Percentiles rank a stretch among this genome's conserved stretches.
Evolutionary conservation across 2,797 vertebrate species (phyloP).

Genomic region (Yasuhikotakia modesta): DNA sequence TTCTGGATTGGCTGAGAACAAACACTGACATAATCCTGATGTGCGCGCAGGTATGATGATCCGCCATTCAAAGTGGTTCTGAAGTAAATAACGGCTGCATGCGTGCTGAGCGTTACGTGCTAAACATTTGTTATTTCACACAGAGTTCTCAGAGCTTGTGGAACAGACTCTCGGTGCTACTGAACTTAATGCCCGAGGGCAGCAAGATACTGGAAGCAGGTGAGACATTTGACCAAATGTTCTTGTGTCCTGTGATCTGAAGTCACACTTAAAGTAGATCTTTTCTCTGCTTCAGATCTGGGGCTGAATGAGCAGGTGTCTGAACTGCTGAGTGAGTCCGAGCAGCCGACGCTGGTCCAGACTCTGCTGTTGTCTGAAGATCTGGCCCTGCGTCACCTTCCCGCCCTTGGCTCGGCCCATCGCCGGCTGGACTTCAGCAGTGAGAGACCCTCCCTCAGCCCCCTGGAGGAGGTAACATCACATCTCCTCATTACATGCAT

Average conservation of each 20-base stretch:
- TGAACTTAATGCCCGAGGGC: conserved; percentile 92
- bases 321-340: conserved; percentile 79
- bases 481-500: not conserved
- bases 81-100: not conserved
- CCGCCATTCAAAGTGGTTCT: not conserved
- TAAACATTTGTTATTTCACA: not conserved
- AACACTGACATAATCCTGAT: conserved; percentile 96
- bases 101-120: not conserved
- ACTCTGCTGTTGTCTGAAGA: conserved; percentile 90
- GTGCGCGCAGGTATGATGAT: conserved; percentile 87
- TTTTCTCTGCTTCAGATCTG: conserved; percentile 67
- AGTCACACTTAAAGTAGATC: not conserved
- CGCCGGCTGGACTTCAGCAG: conserved; percentile 82
- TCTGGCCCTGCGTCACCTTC: conserved; percentile 88
- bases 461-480: conserved; percentile 85
- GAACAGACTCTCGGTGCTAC: conserved; percentile 94
- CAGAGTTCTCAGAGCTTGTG: conserved; percentile 98
- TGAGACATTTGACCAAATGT: conserved; percentile 65
- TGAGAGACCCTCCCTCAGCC: conserved; percentile 77
- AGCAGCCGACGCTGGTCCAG: conserved; percentile 82
- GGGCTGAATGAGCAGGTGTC: conserved; percentile 80
- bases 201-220: conserved; percentile 89
- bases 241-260: too few species aligned
- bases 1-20: conserved; percentile 93
- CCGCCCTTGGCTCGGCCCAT: conserved; percentile 85